phyloP scores from a whole-genome alignment of 2,113 vertebrate genomes.

The Sylvietta virens region DNA sequence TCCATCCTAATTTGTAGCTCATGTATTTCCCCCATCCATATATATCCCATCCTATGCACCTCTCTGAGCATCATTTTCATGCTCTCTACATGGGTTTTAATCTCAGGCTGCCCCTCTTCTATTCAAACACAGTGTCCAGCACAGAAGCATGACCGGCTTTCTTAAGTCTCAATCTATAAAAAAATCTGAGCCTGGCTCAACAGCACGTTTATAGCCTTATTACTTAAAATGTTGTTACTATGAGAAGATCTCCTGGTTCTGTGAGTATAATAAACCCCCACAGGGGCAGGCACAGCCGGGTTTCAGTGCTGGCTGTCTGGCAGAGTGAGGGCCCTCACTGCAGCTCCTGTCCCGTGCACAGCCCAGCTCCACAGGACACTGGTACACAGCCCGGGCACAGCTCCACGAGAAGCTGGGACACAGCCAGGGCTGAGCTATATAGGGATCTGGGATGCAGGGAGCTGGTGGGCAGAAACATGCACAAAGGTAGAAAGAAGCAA shows the following conservation, averaged over 20 bases:
- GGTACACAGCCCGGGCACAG: not conserved
- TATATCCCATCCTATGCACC: not conserved
- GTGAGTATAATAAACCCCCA: accelerated
- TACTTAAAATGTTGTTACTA: not conserved
- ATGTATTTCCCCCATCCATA: not conserved
- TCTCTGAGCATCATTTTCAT: not conserved
- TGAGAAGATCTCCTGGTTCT: not conserved
- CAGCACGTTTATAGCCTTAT: not conserved
- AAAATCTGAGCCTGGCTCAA: not conserved
- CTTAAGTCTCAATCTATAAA: not conserved
- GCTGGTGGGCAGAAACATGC: not conserved
- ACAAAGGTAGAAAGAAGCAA: not conserved
- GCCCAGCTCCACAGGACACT: not conserved
- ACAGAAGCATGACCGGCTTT: not conserved
- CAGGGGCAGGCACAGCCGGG: accelerated
- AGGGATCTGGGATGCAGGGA: not conserved
- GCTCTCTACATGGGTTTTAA: not conserved
- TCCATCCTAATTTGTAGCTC: not conserved
- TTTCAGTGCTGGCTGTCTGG: not conserved
- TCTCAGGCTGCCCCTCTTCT: not conserved
- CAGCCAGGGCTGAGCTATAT: not conserved
- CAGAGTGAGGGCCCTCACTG: not conserved
- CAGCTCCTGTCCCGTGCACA: accelerated
- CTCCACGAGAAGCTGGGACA: not conserved
- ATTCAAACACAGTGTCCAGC: not conserved